Evolutionary conservation across 2,888 invertebrate species (phyloP).

Genomic region (Glyphotaelius pellucidus): DNA sequence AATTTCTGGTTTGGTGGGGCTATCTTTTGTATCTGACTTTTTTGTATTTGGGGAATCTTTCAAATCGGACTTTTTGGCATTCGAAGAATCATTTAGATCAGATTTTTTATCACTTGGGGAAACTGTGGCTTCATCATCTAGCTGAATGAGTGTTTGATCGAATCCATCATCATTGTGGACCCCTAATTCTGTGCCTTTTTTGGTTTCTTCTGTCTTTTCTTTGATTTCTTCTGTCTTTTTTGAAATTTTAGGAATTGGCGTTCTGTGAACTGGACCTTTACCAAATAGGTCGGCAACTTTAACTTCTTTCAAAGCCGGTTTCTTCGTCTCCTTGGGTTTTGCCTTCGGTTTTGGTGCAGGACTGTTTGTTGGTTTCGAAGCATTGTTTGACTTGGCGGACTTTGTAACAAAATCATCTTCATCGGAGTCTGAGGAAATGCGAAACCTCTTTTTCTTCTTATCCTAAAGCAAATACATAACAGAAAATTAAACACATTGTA

Average conservation of each 20-base stretch:
- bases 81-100: not conserved
- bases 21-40: not conserved
- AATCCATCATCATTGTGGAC: constrained; percentile 84
- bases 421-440: constrained; percentile 72
- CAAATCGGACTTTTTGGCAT: not conserved
- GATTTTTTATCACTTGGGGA: not conserved
- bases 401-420: constrained; percentile 68
- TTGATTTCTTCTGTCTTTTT: constrained; percentile 64
- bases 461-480: constrained; percentile 68
- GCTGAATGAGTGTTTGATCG: constrained; percentile 79
- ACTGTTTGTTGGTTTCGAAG: constrained; percentile 13
- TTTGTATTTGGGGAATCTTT: not conserved
- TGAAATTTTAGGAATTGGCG: constrained; percentile 68
- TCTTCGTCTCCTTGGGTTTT: constrained; percentile 67
- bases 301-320: constrained; percentile 71
- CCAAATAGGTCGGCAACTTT: constrained; percentile 80
- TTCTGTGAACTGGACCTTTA: constrained; percentile 78
- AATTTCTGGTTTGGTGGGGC: not conserved
- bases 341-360: not conserved
- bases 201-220: not conserved
- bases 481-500: too few relatives aligned
- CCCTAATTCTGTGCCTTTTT: constrained; percentile 71
- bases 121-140: constrained; percentile 44
- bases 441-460: constrained; percentile 71
- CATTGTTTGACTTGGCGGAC: constrained; percentile 68